Percentiles rank a stretch among this genome's conserved stretches.
Conservation (phyloP, 2,797 vertebrate genomes). For the Lepidocolaptes lacrymiger region DNA sequence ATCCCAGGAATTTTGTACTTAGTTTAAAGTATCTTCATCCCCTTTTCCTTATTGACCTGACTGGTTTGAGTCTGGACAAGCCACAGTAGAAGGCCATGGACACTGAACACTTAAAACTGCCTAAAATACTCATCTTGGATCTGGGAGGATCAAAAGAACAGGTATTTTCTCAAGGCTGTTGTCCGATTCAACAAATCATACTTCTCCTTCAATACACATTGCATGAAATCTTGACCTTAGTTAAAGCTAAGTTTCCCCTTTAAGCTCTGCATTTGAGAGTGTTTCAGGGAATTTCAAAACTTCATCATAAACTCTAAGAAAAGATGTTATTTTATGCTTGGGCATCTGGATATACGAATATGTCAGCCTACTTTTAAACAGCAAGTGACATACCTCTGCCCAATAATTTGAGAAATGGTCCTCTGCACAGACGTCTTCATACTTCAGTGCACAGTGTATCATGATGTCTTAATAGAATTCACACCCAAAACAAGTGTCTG, state of each 20-base stretch:
- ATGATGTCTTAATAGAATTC: not conserved
- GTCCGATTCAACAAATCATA: not conserved
- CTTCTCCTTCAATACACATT: not conserved
- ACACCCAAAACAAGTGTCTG: not conserved
- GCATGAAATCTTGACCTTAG: not conserved
- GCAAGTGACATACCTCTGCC: not conserved
- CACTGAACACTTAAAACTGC: not conserved
- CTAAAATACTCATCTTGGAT: not conserved
- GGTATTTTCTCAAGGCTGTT: not conserved
- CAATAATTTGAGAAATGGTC: not conserved
- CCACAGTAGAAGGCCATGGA: not conserved
- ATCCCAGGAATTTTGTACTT: not conserved
- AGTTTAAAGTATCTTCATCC: not conserved
- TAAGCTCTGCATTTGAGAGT: not conserved
- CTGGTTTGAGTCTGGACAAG: not conserved
- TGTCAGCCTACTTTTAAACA: not conserved
- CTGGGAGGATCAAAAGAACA: not conserved
- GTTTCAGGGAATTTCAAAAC: not conserved
- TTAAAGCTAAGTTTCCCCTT: not conserved
- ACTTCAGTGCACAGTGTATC: not conserved
- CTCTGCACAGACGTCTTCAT: not conserved
- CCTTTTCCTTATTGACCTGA: not conserved
- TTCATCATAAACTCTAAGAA: not conserved
- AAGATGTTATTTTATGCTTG: not conserved
- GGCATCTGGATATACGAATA: fast-evolving